Percentiles rank a stretch among this genome's conserved stretches.
Conservation (phyloP, 1,140 invertebrate species). For the Colletes latitarsis region DNA sequence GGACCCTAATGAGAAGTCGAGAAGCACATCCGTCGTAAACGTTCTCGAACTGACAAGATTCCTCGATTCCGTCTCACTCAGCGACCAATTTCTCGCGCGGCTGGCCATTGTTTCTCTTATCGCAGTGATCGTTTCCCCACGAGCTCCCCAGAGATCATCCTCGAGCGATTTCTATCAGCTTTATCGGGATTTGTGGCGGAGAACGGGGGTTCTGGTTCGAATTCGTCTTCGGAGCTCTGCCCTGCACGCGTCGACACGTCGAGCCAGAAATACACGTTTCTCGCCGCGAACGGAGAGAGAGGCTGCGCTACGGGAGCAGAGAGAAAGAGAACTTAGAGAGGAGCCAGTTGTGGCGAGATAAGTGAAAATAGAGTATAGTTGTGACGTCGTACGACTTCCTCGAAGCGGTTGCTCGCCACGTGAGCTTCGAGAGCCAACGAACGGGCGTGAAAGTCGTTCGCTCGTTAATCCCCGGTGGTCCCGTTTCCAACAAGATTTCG, state of each 20-base stretch:
- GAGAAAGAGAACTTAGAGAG: not conserved
- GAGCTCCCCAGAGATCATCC: not conserved
- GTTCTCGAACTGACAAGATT: not conserved
- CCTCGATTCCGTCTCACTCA: too few relatives aligned
- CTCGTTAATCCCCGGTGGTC: slow-evolving; percentile 21
- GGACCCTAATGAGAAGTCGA: not conserved
- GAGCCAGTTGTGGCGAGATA: slow-evolving; percentile 51
- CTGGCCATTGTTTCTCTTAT: not conserved
- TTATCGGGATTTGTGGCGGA: slow-evolving; percentile 13
- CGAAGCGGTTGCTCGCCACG: slow-evolving; percentile 27
- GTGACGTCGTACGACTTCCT: slow-evolving; percentile 57
- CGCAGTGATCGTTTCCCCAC: not conserved
- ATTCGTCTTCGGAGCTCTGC: slow-evolving; percentile 20
- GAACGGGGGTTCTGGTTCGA: not conserved
- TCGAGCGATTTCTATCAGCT: slow-evolving; percentile 22
- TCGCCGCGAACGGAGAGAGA: slow-evolving; percentile 13
- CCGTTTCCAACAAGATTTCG: slow-evolving; percentile 9
- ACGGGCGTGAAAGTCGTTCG: slow-evolving; percentile 53
- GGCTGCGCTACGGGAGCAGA: not conserved
- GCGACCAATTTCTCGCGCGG: not conserved
- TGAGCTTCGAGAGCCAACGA: slow-evolving; percentile 48
- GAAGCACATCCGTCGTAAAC: not conserved
- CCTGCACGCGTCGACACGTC: slow-evolving; percentile 13
- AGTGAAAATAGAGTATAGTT: slow-evolving; percentile 67
- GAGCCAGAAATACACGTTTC: slow-evolving; percentile 53